Percentiles rank a stretch among this genome's conserved stretches.
These are phyloP conservation scores for Aurelia sp. DNA, from an alignment of 30 jellyfish, hydroid and myxozoan species.

Conservation along the genomic window DNA sequence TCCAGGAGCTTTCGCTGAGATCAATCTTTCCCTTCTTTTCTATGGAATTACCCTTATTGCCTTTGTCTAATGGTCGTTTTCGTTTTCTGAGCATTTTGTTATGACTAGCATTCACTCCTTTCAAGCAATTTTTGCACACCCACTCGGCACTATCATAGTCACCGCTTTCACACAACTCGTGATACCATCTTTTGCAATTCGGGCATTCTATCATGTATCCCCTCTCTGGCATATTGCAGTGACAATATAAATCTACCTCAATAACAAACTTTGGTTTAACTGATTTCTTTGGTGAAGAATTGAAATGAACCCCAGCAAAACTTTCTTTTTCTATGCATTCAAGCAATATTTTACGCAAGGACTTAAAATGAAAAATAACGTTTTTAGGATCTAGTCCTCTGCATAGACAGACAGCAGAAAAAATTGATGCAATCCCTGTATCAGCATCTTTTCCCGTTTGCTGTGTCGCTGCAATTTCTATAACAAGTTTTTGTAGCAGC, in stretches of 20 bases:
- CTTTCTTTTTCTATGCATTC: background rate
- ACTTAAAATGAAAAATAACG: background rate
- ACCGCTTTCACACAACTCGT: no score
- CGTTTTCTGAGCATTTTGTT: no score
- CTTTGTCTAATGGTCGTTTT: no score
- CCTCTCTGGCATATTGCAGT: conserved; percentile 31
- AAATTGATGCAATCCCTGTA: background rate
- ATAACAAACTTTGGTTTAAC: background rate
- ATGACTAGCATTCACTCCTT: no score
- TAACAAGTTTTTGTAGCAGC: background rate
- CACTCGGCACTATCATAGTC: no score
- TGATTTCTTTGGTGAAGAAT: background rate
- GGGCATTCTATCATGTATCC: background rate
- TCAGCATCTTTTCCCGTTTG: no score
- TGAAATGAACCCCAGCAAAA: background rate
- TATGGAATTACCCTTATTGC: no score
- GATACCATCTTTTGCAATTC: no score
- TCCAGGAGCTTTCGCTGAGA: no score
- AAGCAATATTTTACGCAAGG: background rate
- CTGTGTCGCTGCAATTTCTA: background rate
- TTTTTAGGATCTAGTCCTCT: background rate
- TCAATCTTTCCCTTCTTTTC: no score
- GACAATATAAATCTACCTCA: conserved; percentile 5
- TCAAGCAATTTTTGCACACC: no score
- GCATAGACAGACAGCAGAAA: background rate